A percentile compares a stretch with the other conserved stretches of the same genome.
These are phyloP conservation scores for Xenopus laevis DNA, from an alignment of 2,113 vertebrate species.

Conservation along the genomic window DNA sequence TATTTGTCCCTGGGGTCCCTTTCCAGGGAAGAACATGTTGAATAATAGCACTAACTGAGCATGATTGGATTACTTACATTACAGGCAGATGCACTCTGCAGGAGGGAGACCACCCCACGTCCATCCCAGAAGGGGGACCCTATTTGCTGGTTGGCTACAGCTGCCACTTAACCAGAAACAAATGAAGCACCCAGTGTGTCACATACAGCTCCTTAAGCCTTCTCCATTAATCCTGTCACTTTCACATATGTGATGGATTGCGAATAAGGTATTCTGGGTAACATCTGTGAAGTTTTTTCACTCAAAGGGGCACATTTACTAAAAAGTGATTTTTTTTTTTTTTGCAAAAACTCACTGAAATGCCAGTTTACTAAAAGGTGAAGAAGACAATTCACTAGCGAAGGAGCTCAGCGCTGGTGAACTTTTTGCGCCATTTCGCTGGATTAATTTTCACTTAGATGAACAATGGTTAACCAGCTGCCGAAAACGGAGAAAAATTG, in stretches of 20 bases:
- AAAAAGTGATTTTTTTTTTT: too few relatives aligned
- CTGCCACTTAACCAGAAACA: background rate
- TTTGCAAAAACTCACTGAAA: too few relatives aligned
- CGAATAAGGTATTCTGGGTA: constrained; percentile 6
- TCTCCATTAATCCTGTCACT: background rate
- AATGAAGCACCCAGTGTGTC: background rate
- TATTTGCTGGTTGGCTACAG: constrained; percentile 16
- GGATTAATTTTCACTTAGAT: too few relatives aligned
- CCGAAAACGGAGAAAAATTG: too few relatives aligned
- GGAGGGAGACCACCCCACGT: constrained; percentile 5
- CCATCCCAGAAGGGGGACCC: background rate
- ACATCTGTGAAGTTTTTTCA: background rate
- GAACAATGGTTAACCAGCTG: too few relatives aligned
- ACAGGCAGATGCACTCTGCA: constrained; percentile 11
- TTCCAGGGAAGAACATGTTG: background rate
- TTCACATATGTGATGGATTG: constrained; percentile 4
- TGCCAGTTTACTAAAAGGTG: too few relatives aligned
- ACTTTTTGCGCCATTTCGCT: too few relatives aligned
- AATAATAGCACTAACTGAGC: background rate
- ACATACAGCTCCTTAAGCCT: background rate
- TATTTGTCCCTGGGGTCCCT: background rate
- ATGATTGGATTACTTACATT: background rate
- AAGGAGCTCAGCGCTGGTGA: too few relatives aligned
- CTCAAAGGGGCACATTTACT: too few relatives aligned
- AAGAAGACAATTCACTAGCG: too few relatives aligned